Evolutionary conservation across 2,888 invertebrate genomes (phyloP).

Genomic region (Laspeyria flexula): DNA sequence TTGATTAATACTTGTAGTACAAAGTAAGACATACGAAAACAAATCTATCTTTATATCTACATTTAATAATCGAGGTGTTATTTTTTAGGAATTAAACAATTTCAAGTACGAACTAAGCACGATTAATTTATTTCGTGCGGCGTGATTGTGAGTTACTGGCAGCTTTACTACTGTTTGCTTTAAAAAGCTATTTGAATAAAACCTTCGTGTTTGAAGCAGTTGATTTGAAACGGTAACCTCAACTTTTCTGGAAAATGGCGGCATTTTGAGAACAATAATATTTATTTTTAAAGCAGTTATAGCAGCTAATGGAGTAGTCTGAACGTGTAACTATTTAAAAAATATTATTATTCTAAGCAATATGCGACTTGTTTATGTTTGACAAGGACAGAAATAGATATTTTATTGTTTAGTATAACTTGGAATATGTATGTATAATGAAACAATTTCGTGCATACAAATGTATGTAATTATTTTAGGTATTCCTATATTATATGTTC

Average conservation of each 20-base stretch:
- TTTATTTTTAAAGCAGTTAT: too few species aligned
- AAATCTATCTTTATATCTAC: not conserved
- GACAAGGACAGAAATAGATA: too few species aligned
- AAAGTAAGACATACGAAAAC: not conserved
- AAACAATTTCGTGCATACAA: too few species aligned
- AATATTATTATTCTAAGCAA: too few species aligned
- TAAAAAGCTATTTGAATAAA: not conserved
- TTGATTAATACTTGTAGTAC: not conserved
- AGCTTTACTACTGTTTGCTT: conserved; percentile 17
- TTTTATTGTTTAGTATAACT: too few species aligned
- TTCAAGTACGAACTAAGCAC: conserved; percentile 39
- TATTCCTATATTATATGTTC: too few species aligned
- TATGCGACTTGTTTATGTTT: too few species aligned
- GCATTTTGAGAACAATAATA: too few species aligned
- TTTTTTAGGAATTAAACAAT: conserved; percentile 18
- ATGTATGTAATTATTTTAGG: too few species aligned
- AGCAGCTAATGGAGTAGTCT: too few species aligned
- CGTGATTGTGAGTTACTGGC: conserved; percentile 8
- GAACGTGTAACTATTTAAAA: too few species aligned
- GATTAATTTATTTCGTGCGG: conserved; percentile 34
- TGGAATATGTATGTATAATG: too few species aligned
- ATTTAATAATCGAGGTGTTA: conserved; percentile 8
- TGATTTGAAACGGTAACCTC: not conserved
- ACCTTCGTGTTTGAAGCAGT: conserved; percentile 14
- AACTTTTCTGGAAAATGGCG: not conserved